Evolutionary conservation across 1,140 invertebrate genomes (phyloP), one percentile per base, ranked within the genome.

Genomic region (Ceratina japonica): DNA sequence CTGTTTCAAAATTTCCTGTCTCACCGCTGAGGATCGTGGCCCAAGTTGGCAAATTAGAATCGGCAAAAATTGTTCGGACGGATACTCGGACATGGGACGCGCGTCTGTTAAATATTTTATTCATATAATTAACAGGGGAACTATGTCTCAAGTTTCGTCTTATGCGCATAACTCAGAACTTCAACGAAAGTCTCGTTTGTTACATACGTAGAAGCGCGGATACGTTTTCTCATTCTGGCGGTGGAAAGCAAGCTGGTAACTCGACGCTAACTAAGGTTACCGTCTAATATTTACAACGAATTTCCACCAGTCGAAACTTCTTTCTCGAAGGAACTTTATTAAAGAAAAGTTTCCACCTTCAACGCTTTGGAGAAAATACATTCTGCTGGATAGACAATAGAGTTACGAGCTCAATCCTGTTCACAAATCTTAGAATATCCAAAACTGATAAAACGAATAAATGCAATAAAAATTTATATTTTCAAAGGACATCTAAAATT

Each of bases 1-100:
- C 75, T 71, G 66, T 77, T 71, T 70, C 1, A 27, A 71, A 18
- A 24, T 56, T 27, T 24, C 16, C 15, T 15, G 37, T 18, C 37
- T 10, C 22, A 3, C 15, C 20, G 3, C 20, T 5, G 3, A 0
- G 3, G 0, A 10, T n/a, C 24, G 18, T 5, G 5, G n/a, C 10
- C 3, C 1, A 51, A 44, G 3, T 16, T 66, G 20, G 20, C 20
- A 8, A 49, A 66, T 7, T 18, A 7, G 15, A 18, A n/a, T n/a
- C 13, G 37, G 5, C 22, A 15, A n/a, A 68, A 58, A 52, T 58
- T 5, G 16, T n/a, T n/a, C 16, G 13, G 7, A n/a, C 5, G 54
- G n/a, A n/a, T 58, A 58, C 2, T 58, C 51, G 51, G 16, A 52
- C 16, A 13, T 52, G 10, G 51, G 1, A 52, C n/a, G n/a, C 16